Evolutionary conservation across 2,888 invertebrate genomes (phyloP).

Genomic region (Drosophila kanekoi): DNA sequence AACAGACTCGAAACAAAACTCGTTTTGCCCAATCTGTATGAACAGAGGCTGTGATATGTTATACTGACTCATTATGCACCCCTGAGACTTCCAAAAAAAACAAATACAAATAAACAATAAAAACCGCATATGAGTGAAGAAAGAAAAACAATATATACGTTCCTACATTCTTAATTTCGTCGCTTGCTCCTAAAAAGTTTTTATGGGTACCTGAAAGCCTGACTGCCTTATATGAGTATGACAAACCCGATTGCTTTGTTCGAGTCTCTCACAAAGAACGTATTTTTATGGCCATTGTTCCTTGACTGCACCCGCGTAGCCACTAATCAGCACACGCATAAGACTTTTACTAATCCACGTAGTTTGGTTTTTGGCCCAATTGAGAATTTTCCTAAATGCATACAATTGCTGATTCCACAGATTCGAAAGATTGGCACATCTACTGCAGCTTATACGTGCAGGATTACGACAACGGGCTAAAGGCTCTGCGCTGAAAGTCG

Average conservation of each 20-base stretch:
- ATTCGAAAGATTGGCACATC: constrained; percentile 73
- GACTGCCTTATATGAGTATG: constrained; percentile 22
- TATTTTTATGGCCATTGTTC: constrained; percentile 1
- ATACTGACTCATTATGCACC: constrained; percentile 29
- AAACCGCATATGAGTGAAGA: background rate
- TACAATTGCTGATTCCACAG: constrained; percentile 63
- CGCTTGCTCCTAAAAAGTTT: constrained; percentile 10
- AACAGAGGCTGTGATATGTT: constrained; percentile 53
- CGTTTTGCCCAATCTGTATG: constrained; percentile 19
- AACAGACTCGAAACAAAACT: constrained; percentile 17
- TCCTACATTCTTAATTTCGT: constrained; percentile 41
- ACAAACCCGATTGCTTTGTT: constrained; percentile 15
- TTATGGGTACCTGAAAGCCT: constrained; percentile 21
- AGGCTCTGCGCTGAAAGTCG: constrained; percentile 18
- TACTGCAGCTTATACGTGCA: constrained; percentile 68
- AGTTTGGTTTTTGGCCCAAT: constrained; percentile 30
- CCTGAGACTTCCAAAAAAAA: constrained; percentile 42
- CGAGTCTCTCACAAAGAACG: background rate
- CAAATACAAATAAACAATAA: background rate
- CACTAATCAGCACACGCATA: constrained; percentile 17
- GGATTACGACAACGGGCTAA: constrained; percentile 46
- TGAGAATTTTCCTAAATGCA: constrained; percentile 9
- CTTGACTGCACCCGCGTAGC: constrained; percentile 27
- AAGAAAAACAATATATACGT: constrained; percentile 15
- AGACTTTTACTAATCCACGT: constrained; percentile 36